Conservation (phyloP, 2,888 invertebrate species). For the Drosophila neotestacea region DNA sequence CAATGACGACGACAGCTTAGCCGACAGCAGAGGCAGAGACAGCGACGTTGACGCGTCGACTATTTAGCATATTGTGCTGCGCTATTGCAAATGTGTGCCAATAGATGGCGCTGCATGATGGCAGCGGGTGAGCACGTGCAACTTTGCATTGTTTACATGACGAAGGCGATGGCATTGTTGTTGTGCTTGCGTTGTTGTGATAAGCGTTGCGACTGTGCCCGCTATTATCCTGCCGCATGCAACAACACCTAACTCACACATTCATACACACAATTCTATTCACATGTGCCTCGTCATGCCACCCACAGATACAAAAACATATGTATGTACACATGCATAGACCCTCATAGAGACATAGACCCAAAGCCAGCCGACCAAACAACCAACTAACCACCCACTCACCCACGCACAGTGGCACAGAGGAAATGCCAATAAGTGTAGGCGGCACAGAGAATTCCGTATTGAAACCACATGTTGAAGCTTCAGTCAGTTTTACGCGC, state of each 20-base stretch:
- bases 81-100: constrained; percentile 73
- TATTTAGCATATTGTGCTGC: constrained; percentile 74
- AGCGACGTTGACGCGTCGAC: constrained; percentile 42
- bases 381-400: constrained; percentile 23
- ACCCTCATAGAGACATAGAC: constrained; percentile 44
- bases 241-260: constrained; percentile 34
- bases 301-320: constrained; percentile 19
- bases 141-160: constrained; percentile 75
- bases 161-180: constrained; percentile 31
- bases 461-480: constrained; percentile 77
- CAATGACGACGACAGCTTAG: constrained; percentile 43
- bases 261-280: constrained; percentile 25
- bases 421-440: constrained; percentile 57
- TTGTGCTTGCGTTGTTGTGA: constrained; percentile 21
- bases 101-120: constrained; percentile 80
- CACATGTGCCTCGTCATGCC: constrained; percentile 49
- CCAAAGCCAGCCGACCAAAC: constrained; percentile 12
- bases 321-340: constrained; percentile 5
- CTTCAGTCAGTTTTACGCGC: constrained; percentile 69
- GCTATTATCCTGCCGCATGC: constrained; percentile 60
- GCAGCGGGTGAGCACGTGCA: constrained; percentile 68
- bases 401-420: constrained; percentile 23
- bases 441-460: constrained; percentile 53
- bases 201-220: constrained; percentile 27
- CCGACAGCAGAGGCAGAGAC: constrained; percentile 33